These are phyloP conservation scores for Drosophila subobscura DNA, from an alignment of 1,140 invertebrate genomes.

Conservation along the genomic window DNA sequence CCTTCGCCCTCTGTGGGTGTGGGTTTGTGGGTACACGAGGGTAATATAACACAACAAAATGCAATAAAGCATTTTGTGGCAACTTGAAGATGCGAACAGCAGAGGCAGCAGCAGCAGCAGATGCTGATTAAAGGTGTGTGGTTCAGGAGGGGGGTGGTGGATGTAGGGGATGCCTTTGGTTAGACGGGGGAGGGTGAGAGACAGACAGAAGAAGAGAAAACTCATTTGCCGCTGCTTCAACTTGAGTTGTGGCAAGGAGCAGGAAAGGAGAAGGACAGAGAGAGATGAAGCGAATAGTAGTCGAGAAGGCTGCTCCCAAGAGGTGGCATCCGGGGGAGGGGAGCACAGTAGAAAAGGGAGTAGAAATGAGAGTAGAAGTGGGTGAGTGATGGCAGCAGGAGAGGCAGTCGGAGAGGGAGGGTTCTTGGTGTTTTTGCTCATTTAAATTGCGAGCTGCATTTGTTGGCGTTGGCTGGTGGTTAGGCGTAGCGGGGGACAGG, in stretches of 20 bases:
- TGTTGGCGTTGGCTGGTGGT: slow-evolving; percentile 26
- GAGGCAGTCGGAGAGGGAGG: neutral
- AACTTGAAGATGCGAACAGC: slow-evolving; percentile 81
- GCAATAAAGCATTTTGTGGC: slow-evolving; percentile 82
- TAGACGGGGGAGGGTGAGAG: slow-evolving; percentile 5
- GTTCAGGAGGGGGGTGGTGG: slow-evolving; percentile 42
- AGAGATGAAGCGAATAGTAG: neutral
- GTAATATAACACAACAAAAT: slow-evolving; percentile 83
- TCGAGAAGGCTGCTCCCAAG: slow-evolving; percentile 5
- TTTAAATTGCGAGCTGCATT: slow-evolving; percentile 81
- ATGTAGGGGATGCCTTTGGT: slow-evolving; percentile 7
- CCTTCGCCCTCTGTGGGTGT: slow-evolving; percentile 5
- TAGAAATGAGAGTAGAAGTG: too few species aligned
- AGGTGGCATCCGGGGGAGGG: too few species aligned
- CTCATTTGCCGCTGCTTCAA: slow-evolving; percentile 69
- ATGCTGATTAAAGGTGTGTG: slow-evolving; percentile 82
- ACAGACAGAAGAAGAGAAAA: slow-evolving; percentile 57
- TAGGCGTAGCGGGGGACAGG: too few species aligned
- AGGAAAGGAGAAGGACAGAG: neutral
- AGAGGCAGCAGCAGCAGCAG: slow-evolving; percentile 60
- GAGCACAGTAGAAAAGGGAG: too few species aligned
- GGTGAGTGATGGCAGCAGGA: too few species aligned
- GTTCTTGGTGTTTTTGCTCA: slow-evolving; percentile 50
- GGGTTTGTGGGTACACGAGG: slow-evolving; percentile 57
- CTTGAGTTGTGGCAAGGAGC: slow-evolving; percentile 44